phyloP scores from a whole-genome alignment of 2,888 invertebrate species.

The Polymixis flavicincta region DNA sequence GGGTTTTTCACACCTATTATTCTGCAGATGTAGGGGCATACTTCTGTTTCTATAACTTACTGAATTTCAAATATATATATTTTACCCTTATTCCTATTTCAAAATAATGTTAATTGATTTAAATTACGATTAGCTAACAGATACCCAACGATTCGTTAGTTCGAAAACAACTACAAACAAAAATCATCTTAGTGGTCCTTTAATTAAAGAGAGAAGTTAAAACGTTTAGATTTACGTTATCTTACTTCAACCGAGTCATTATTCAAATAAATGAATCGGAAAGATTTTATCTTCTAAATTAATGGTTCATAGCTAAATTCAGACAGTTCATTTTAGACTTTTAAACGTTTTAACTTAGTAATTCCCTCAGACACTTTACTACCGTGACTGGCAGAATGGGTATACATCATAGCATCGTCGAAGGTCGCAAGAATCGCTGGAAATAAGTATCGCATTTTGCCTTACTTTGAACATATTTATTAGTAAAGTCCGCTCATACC shows the following conservation, averaged over 20 bases:
- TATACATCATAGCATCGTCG: background rate
- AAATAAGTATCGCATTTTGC: background rate
- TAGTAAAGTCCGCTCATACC: too few relatives aligned
- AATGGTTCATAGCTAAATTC: slow-evolving; percentile 10
- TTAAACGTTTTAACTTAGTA: background rate
- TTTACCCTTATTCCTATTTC: too few relatives aligned
- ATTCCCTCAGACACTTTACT: background rate
- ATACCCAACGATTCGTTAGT: too few relatives aligned
- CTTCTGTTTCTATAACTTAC: background rate
- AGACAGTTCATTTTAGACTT: background rate
- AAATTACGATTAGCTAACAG: background rate
- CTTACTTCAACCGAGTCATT: slow-evolving; percentile 33
- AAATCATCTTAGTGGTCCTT: background rate
- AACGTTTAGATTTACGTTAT: slow-evolving; percentile 26
- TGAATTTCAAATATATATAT: too few relatives aligned
- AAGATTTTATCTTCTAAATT: slow-evolving; percentile 33
- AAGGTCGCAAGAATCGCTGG: background rate
- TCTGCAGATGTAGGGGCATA: too few relatives aligned
- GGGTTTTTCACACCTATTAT: too few relatives aligned
- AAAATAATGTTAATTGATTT: background rate
- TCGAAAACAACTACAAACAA: background rate
- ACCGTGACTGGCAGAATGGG: background rate
- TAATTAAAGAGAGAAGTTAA: slow-evolving; percentile 3
- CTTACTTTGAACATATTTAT: background rate
- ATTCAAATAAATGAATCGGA: slow-evolving; percentile 39